Base-by-base conservation (phyloP, 2,888 invertebrate genomes). In the Aphelenchoides bicaudatus region DNA sequence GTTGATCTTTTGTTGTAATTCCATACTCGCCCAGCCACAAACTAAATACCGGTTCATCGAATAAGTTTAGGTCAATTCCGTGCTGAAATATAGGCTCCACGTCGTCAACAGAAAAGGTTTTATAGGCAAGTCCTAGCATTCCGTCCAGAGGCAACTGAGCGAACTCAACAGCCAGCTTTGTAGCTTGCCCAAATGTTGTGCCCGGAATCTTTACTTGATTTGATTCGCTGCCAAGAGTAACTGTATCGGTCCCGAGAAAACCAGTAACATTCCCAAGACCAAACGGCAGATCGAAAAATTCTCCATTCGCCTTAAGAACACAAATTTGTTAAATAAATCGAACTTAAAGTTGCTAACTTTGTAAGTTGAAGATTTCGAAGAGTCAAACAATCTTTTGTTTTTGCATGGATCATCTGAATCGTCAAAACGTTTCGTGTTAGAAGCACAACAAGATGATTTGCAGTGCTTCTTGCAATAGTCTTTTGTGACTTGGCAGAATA, bases 151-250 rank as follows among this genome's bases (percentile, higher is more conserved):
- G 43, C 30, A 69, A 64, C 37, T 81, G 82, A 38, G 82, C 81
- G 61, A 83, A 81, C 76, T 83, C 82, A 10, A 81, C 81, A 10
- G 82, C 82, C 62, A 83, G 79, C 23, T 25, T 19, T 21, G 16
- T n/a, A 8, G 43, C 43, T n/a, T 43, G 43, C 10, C 43, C 43
- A n/a, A 43, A 43, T 25, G 6, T 6, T n/a, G 43, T 43, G 10
- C 25, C n/a, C 16, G 43, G 80, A 10, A 82, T 43, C 43, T n/a
- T 25, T 10, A 43, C 25, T 6, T 10, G 10, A 10, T 19, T 8
- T 10, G 16, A 10, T 19, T n/a, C 10, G 10, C 23, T 10, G 23
- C 43, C 43, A 6, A 43, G 23, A 10, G 43, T 43, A 25, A 8
- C 16, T 8, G 43, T 43, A 25, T 43, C 43, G 10, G 10, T 6